Percentiles rank a stretch among this genome's conserved stretches.
Evolutionary conservation across 2,888 invertebrate species (phyloP).

Genomic region (Xestia c-nigrum): DNA sequence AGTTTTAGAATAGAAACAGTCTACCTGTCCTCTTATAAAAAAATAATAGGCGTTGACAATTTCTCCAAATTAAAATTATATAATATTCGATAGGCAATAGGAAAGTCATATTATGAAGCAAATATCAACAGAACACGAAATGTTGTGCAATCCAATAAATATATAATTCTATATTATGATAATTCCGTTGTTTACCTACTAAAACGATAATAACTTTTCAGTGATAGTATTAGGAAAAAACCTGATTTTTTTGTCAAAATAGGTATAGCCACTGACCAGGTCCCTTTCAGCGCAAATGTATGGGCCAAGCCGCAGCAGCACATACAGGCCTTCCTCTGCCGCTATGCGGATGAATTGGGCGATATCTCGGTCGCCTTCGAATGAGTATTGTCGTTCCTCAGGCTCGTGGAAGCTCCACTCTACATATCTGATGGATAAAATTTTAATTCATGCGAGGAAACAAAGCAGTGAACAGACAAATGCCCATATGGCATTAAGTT

Average conservation of each 20-base stretch:
- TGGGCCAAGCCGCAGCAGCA: slow-evolving; percentile 96
- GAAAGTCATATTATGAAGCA: neutral
- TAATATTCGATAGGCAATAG: neutral
- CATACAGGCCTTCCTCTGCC: slow-evolving; percentile 94
- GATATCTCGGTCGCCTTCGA: slow-evolving; percentile 93
- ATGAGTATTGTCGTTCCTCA: slow-evolving; percentile 92
- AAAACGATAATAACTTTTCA: neutral
- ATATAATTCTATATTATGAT: neutral
- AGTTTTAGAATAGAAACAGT: neutral
- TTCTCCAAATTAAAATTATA: neutral
- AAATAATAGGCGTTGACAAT: neutral
- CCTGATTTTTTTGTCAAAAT: neutral
- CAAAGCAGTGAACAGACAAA: neutral
- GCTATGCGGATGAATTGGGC: slow-evolving; percentile 93
- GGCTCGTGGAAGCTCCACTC: slow-evolving; percentile 98
- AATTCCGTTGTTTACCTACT: neutral
- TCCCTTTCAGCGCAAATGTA: slow-evolving; percentile 98
- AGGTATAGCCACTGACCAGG: slow-evolving; percentile 76
- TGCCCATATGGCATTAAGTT: no score
- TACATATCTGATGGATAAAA: slow-evolving; percentile 91
- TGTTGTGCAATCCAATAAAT: neutral
- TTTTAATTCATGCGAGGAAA: neutral
- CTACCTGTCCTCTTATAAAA: neutral
- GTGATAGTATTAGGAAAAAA: neutral
- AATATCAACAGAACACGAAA: neutral